Percentiles rank a stretch among this genome's conserved stretches.
Evolutionary conservation across 2,797 vertebrate species (phyloP).

Genomic region (Anniella stebbinsi): DNA sequence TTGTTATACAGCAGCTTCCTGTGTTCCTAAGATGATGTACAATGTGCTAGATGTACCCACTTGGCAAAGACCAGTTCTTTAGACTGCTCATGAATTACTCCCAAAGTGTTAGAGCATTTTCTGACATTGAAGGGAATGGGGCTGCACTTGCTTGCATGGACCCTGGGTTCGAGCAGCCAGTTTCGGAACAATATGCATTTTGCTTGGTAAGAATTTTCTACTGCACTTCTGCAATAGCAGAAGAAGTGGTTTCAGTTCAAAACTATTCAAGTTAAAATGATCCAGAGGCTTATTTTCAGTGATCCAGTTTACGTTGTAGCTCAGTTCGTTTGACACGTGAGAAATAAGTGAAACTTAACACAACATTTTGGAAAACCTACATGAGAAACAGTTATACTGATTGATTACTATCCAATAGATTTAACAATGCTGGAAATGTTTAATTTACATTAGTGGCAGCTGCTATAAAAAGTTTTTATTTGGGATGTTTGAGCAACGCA

Average conservation of each 20-base stretch:
- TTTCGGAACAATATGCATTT: neutral
- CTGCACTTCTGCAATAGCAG: constrained; percentile 34
- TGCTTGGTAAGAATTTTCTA: neutral
- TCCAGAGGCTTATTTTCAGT: constrained; percentile 45
- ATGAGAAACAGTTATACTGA: constrained; percentile 49
- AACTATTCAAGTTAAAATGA: constrained; percentile 37
- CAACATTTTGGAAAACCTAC: constrained; percentile 65
- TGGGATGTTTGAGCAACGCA: constrained; percentile 34
- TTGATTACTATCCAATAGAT: constrained; percentile 44
- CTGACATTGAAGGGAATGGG: neutral
- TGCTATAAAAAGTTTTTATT: constrained; percentile 25
- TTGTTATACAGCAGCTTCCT: neutral
- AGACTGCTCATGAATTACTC: neutral
- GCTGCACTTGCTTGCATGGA: neutral
- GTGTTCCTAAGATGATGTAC: neutral
- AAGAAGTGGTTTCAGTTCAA: constrained; percentile 6
- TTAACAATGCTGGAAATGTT: constrained; percentile 46
- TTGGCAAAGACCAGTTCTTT: neutral
- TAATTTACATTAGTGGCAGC: constrained; percentile 29
- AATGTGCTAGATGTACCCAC: neutral
- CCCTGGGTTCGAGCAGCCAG: neutral
- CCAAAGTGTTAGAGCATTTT: neutral
- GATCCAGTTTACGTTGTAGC: constrained; percentile 49
- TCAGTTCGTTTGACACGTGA: constrained; percentile 48
- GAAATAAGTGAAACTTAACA: constrained; percentile 67